Percentiles rank a stretch among this genome's conserved stretches.
These are phyloP conservation scores for Chaunax sp. DNA, from an alignment of 2,797 vertebrate species.

Conservation along the genomic window DNA sequence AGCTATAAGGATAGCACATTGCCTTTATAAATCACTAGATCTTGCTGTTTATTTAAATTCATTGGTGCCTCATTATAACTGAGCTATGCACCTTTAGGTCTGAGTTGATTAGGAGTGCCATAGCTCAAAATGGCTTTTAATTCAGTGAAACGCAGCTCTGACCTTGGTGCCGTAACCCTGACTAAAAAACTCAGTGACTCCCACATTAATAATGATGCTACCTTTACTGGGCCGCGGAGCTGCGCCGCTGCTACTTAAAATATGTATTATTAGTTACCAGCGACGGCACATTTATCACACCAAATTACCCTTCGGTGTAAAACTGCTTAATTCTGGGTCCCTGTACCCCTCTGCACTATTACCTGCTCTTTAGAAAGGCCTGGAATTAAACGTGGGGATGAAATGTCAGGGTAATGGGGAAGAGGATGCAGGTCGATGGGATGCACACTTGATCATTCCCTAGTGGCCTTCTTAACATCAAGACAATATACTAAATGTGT, in stretches of 20 bases:
- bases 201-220: constrained; percentile 99
- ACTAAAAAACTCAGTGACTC: constrained; percentile 95
- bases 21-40: constrained; percentile 98
- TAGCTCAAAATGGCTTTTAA: constrained; percentile 99
- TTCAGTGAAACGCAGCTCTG: constrained; percentile 97
- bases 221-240: constrained; percentile 89
- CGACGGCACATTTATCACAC: constrained; percentile 97
- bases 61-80: constrained; percentile 99
- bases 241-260: constrained; percentile 90
- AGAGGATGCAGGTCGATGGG: constrained; percentile 87
- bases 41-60: constrained; percentile 99
- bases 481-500: constrained; percentile 76
- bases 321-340: constrained; percentile 98
- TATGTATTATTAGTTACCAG: constrained; percentile 99
- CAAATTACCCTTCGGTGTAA: constrained; percentile 99
- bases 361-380: constrained; percentile 98
- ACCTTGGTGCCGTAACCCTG: constrained; percentile 99
- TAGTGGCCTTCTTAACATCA: constrained; percentile 78
- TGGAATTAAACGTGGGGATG: constrained; percentile 95
- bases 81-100: constrained; percentile 99
- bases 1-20: constrained; percentile 97
- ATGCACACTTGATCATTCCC: constrained; percentile 89
- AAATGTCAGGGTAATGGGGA: constrained; percentile 93
- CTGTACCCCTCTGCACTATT: constrained; percentile 97
- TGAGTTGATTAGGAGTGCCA: constrained; percentile 98